Evolutionary conservation across 2,888 invertebrate species (phyloP), one percentile per base, ranked within the genome.

Genomic region (Octonoba sinensis): DNA sequence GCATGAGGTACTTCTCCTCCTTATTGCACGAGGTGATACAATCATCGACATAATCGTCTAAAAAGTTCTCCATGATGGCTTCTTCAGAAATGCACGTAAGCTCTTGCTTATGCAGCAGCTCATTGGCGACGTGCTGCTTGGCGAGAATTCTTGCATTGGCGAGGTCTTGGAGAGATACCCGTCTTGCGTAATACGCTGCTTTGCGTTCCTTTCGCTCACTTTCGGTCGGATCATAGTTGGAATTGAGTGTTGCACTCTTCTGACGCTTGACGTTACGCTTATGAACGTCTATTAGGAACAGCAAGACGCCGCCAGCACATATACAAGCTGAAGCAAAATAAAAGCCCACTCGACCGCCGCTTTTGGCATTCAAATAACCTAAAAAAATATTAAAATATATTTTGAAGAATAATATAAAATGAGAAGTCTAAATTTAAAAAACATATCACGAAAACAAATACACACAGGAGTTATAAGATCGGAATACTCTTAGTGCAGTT

Each of bases 1-100:
- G 91, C 94, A 95, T 94, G 86, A 95, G 90, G 88, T 94, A 94
- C 89, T 94, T 94, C 88, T 95, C 94, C 85, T 94, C 93, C 91
- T 91, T 89, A n/a, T 87, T 88, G 83, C 85, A 86, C 11, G 87
- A 87, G 20, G 87, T 87, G 79, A 87, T 87, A 83, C 87, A 86
- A 60, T 83, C 83, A 16, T 84, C 83, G 15, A 83, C 71, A 24
- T 83, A 83, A n/a, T 85, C 85, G 18, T 85, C 85, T 57, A 85
- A 36, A 8, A 85, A 78, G 54, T 85, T 85, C n/a, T 85, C 85
- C 83, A 84, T 83, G 8, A 85, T 74, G 18, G 82, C 85, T 57
- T 85, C 85, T 54, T 95, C 95, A 65, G 94, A 94, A 88, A 94
- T 94, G 89, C 94, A 94, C 16, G 94, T 94, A 84, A 95, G 90